Conservation (phyloP, 1,140 invertebrate species). For the Muscidifurax raptorellus region DNA sequence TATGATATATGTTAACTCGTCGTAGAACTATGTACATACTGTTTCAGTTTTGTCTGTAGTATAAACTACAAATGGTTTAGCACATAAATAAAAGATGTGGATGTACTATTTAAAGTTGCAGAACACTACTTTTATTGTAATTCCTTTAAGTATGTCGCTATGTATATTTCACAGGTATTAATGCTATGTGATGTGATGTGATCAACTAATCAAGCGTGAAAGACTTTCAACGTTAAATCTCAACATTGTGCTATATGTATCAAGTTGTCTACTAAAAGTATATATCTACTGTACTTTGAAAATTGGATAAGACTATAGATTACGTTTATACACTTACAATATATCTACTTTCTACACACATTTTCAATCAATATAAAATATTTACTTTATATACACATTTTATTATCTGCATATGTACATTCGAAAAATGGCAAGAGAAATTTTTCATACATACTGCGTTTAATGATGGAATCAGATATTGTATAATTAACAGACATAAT, state of each 20-base stretch:
- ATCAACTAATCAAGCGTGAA: constrained; percentile 31
- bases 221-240: constrained; percentile 24
- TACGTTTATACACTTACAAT: constrained; percentile 9
- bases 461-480: not conserved
- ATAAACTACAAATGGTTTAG: no score
- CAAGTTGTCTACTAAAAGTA: not conserved
- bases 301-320: not conserved
- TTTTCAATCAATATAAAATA: constrained; percentile 40
- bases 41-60: no score
- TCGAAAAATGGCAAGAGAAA: constrained; percentile 12
- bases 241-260: constrained; percentile 8
- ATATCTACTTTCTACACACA: not conserved
- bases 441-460: not conserved
- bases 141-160: constrained; percentile 19
- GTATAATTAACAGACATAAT: not conserved
- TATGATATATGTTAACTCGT: no score
- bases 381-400: constrained; percentile 39
- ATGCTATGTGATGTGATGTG: not conserved
- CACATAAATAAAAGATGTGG: no score
- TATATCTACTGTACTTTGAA: no score
- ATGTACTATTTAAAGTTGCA: no score
- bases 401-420: constrained; percentile 22
- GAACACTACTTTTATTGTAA: not conserved
- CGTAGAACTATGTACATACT: no score
- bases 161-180: constrained; percentile 6